A percentile compares a stretch with the other conserved stretches of the same genome.
phyloP scores from a whole-genome alignment of 2,888 invertebrate genomes.

The Mermis nigrescens region DNA sequence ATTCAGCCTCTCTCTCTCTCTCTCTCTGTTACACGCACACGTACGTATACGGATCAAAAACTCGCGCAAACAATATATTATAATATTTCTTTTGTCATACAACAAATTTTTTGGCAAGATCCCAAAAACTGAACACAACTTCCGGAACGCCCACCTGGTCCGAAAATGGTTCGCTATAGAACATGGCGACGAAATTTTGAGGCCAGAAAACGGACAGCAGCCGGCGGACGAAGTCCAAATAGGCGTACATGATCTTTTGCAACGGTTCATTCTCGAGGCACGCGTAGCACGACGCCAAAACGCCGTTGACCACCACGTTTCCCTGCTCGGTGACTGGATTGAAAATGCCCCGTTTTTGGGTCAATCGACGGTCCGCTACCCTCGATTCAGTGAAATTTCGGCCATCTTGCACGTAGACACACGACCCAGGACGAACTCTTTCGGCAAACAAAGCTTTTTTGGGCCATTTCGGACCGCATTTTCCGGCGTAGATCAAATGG shows the following conservation, averaged over 20 bases:
- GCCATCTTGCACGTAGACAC: neutral
- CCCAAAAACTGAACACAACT: neutral
- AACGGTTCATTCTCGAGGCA: neutral
- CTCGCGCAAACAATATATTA: too few species aligned
- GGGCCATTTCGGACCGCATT: neutral
- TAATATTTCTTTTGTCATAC: too few species aligned
- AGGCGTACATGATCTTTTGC: neutral
- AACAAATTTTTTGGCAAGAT: neutral
- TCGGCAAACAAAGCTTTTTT: neutral
- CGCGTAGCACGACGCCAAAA: neutral
- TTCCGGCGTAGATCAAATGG: neutral
- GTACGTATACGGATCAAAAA: too few species aligned
- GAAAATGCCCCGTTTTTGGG: neutral
- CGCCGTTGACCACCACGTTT: conserved; percentile 3
- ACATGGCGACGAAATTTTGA: neutral
- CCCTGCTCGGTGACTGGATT: neutral
- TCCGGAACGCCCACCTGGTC: neutral
- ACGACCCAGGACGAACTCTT: neutral
- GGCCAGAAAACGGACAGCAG: neutral
- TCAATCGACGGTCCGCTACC: neutral
- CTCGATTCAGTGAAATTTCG: neutral
- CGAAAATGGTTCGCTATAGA: neutral
- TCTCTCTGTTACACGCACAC: too few species aligned
- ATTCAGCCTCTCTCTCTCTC: too few species aligned
- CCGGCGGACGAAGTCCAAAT: neutral